Percentiles rank a stretch among this genome's conserved stretches.
Conservation (phyloP, 2,113 vertebrate genomes). For the Nothobranchius furzeri region DNA sequence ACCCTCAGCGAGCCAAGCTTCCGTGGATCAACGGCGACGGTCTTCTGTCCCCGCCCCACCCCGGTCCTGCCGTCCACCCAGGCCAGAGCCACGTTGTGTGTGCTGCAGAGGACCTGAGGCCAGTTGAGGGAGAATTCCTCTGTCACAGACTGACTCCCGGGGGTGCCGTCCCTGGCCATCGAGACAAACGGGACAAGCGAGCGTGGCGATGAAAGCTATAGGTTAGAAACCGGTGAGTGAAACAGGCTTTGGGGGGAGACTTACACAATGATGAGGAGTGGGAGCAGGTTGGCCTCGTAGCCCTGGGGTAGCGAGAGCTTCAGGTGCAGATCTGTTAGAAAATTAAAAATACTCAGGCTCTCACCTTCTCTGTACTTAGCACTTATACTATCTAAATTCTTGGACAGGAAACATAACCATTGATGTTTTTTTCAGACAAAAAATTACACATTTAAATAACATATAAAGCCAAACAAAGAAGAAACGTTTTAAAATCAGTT, state of each 20-base stretch:
- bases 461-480: not conserved
- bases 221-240: not conserved
- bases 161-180: conserved; percentile 72
- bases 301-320: conserved; percentile 80
- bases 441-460: not conserved
- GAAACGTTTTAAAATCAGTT: too few species aligned
- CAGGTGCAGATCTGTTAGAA: conserved; percentile 78
- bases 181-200: conserved; percentile 28
- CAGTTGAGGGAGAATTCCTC: conserved; percentile 82
- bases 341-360: not conserved
- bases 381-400: not conserved
- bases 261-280: conserved; percentile 84
- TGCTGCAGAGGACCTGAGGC: conserved; percentile 79
- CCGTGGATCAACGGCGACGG: conserved; percentile 63
- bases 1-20: conserved; percentile 74
- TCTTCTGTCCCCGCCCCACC: conserved; percentile 74
- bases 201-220: not conserved
- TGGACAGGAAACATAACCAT: not conserved
- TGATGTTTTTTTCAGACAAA: not conserved
- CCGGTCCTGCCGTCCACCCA: conserved; percentile 78
- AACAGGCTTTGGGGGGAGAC: conserved; percentile 28
- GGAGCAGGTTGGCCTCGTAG: conserved; percentile 77
- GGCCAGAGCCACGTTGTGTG: conserved; percentile 75
- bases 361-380: not conserved
- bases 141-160: conserved; percentile 75